These are phyloP conservation scores for Bucorvus abyssinicus DNA, from an alignment of 2,797 vertebrate species.

Conservation along the genomic window DNA sequence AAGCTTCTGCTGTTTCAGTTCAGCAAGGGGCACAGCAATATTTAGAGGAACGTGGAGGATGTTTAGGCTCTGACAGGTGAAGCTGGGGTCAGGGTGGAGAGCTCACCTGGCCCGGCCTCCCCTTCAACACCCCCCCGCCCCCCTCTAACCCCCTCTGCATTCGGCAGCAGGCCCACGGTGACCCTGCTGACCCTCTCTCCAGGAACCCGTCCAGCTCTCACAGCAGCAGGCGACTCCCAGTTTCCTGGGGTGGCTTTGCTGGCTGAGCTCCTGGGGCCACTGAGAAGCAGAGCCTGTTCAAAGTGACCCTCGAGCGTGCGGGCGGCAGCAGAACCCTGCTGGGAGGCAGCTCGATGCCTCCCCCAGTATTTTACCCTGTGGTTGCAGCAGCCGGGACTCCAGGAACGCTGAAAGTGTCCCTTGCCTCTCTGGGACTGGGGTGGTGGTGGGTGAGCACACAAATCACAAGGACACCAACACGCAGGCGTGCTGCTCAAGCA, in stretches of 20 bases:
- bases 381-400: background rate
- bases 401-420: background rate
- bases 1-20: background rate
- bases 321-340: background rate
- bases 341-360: background rate
- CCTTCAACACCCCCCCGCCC: background rate
- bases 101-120: background rate
- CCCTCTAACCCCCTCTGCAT: background rate
- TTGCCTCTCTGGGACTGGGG: background rate
- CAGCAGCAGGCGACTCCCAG: fast-evolving
- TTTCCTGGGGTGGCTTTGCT: background rate
- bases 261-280: background rate
- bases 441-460: background rate
- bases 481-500: background rate
- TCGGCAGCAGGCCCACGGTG: background rate
- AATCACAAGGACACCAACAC: background rate
- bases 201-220: background rate
- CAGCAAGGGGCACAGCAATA: background rate
- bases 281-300: background rate
- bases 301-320: fast-evolving
- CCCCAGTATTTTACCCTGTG: background rate
- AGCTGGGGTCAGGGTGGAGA: fast-evolving
- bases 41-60: background rate
- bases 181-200: background rate
- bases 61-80: background rate